phyloP scores from a whole-genome alignment of 2,797 vertebrate genomes.

The Pangasius larnaudii region DNA sequence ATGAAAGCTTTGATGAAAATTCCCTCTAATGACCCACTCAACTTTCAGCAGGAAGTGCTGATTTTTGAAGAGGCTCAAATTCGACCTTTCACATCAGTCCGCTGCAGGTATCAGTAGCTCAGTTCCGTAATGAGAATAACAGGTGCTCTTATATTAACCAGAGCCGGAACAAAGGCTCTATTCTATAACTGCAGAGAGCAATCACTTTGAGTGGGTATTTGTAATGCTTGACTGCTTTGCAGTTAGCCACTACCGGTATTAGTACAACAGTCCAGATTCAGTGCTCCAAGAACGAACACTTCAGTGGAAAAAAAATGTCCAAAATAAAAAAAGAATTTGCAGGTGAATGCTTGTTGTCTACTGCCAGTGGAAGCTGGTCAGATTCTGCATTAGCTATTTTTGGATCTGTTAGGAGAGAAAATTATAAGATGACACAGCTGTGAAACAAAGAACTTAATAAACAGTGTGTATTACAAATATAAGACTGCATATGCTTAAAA shows the following conservation, averaged over 20 bases:
- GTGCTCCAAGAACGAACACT: conserved; percentile 32
- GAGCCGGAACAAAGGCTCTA: conserved; percentile 53
- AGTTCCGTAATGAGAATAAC: conserved; percentile 48
- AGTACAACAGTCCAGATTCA: conserved; percentile 30
- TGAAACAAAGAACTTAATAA: conserved; percentile 4
- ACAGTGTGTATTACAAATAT: neutral
- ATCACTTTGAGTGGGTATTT: conserved; percentile 43
- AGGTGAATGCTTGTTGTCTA: neutral
- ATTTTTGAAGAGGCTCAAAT: conserved; percentile 47
- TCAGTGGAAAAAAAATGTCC: neutral
- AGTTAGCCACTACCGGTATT: conserved; percentile 24
- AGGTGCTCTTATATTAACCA: conserved; percentile 55
- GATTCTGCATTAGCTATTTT: neutral
- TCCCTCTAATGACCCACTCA: conserved; percentile 43
- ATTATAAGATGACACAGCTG: neutral
- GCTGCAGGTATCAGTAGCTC: conserved; percentile 51
- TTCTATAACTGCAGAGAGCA: conserved; percentile 49
- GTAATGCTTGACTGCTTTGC: conserved; percentile 39
- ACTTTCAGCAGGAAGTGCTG: conserved; percentile 48
- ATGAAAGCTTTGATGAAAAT: conserved; percentile 36
- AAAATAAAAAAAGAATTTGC: neutral
- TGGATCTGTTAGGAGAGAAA: neutral
- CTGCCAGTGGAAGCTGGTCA: neutral
- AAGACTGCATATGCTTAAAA: too few relatives aligned
- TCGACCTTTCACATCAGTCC: conserved; percentile 42